These are phyloP conservation scores for Cryptocheilus praepositus DNA, from an alignment of 2,888 invertebrate genomes.

Conservation along the genomic window DNA sequence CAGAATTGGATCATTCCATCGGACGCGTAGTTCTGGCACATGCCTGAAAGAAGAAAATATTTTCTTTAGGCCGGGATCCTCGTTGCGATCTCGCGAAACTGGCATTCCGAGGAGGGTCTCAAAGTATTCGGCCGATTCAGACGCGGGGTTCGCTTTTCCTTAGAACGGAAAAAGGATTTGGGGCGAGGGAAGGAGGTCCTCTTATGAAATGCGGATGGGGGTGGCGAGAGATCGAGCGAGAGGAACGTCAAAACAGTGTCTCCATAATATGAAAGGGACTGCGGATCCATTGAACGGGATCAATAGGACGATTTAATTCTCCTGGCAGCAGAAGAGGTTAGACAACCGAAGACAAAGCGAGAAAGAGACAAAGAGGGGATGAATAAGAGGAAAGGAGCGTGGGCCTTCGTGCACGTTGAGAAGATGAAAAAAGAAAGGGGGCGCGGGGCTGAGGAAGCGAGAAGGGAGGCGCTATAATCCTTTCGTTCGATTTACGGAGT, in stretches of 20 bases:
- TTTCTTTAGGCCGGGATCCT: too few relatives aligned
- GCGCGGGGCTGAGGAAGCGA: neutral
- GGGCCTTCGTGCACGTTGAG: slow-evolving; percentile 7
- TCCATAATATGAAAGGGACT: slow-evolving; percentile 54
- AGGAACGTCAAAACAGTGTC: slow-evolving; percentile 63
- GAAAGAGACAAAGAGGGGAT: slow-evolving; percentile 37
- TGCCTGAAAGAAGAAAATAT: too few relatives aligned
- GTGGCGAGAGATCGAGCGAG: slow-evolving; percentile 46
- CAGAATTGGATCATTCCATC: too few relatives aligned
- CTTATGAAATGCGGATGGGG: slow-evolving; percentile 40
- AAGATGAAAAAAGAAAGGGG: neutral
- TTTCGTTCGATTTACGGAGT: slow-evolving; percentile 61
- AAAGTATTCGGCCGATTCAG: too few relatives aligned
- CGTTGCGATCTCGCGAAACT: too few relatives aligned
- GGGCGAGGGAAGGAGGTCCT: slow-evolving; percentile 1
- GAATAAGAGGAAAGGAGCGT: slow-evolving; percentile 30
- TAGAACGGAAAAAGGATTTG: slow-evolving; percentile 29
- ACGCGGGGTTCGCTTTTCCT: too few relatives aligned
- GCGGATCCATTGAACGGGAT: slow-evolving; percentile 56
- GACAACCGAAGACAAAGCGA: slow-evolving; percentile 44
- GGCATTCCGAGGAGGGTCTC: too few relatives aligned
- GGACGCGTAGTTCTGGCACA: too few relatives aligned
- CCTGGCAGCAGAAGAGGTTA: slow-evolving; percentile 32
- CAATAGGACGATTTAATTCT: slow-evolving; percentile 61
- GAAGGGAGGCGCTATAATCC: slow-evolving; percentile 52